Conservation (phyloP, 2,797 vertebrate species). For the Balearica regulorum region DNA sequence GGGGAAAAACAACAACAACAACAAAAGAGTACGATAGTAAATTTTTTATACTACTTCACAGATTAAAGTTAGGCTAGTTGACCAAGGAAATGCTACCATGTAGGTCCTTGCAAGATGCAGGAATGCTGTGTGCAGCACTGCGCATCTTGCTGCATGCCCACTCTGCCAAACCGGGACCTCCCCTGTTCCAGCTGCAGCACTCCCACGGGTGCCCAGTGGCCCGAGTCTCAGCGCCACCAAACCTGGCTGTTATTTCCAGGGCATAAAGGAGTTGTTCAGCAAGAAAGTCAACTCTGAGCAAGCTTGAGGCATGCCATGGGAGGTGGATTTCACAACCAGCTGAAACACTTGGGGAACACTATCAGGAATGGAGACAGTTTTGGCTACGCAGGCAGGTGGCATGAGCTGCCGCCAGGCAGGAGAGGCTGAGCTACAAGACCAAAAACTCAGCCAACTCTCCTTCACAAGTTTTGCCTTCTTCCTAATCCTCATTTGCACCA, state of each 20-base stretch:
- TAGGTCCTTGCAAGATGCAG: neutral
- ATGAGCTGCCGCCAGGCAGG: neutral
- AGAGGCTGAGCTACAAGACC: neutral
- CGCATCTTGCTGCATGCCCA: neutral
- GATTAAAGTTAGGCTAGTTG: neutral
- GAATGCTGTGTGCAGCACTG: neutral
- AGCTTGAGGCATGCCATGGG: neutral
- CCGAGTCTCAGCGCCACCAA: neutral
- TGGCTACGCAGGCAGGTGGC: neutral
- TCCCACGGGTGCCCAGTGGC: neutral
- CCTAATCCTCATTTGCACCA: neutral
- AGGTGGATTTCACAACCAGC: neutral
- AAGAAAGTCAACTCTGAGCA: conserved; percentile 5
- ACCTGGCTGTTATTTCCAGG: neutral
- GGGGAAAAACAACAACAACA: no score
- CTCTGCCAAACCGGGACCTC: neutral
- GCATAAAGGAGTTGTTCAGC: neutral
- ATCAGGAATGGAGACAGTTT: neutral
- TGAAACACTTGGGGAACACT: neutral
- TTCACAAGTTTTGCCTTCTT: neutral
- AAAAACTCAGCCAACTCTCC: neutral
- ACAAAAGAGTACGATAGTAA: neutral
- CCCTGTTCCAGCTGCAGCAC: neutral
- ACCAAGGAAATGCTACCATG: neutral
- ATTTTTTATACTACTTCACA: neutral